These are phyloP conservation scores for Tuta absoluta DNA, from an alignment of 2,888 invertebrate species.

Conservation along the genomic window DNA sequence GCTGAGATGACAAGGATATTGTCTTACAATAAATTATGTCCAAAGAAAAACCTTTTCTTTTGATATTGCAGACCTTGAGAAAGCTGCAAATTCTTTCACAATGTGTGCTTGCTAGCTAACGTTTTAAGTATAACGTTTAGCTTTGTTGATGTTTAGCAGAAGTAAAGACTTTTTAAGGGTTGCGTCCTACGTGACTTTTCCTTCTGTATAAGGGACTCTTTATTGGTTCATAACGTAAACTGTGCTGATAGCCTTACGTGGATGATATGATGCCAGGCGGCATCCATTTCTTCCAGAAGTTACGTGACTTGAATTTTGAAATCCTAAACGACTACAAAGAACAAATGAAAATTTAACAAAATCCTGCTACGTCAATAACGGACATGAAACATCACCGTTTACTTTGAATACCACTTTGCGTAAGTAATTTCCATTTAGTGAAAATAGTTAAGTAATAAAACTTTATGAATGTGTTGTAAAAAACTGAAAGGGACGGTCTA, in stretches of 20 bases:
- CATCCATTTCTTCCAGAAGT: not conserved
- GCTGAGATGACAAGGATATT: slow-evolving; percentile 42
- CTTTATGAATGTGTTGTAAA: not conserved
- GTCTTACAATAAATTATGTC: slow-evolving; percentile 39
- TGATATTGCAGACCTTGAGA: not conserved
- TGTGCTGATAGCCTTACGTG: not conserved
- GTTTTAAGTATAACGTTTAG: too few species aligned
- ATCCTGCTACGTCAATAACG: too few species aligned
- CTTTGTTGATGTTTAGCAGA: not conserved
- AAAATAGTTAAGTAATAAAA: not conserved
- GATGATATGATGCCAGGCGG: not conserved
- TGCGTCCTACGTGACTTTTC: not conserved
- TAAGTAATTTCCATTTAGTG: not conserved
- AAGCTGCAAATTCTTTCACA: not conserved
- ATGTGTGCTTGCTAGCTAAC: too few species aligned
- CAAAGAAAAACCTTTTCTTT: not conserved
- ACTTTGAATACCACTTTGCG: not conserved
- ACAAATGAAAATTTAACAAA: not conserved
- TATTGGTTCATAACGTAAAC: slow-evolving; percentile 2
- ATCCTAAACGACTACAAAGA: not conserved
- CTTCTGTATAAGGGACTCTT: not conserved
- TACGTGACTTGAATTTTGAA: not conserved
- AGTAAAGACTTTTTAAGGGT: not conserved
- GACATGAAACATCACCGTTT: too few species aligned
- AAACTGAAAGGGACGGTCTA: slow-evolving; percentile 38